Percentiles rank a stretch among this genome's conserved stretches.
phyloP scores from a whole-genome alignment of 53 echinoderm and acorn worm genomes.

The Temnopleurus reevesii region DNA sequence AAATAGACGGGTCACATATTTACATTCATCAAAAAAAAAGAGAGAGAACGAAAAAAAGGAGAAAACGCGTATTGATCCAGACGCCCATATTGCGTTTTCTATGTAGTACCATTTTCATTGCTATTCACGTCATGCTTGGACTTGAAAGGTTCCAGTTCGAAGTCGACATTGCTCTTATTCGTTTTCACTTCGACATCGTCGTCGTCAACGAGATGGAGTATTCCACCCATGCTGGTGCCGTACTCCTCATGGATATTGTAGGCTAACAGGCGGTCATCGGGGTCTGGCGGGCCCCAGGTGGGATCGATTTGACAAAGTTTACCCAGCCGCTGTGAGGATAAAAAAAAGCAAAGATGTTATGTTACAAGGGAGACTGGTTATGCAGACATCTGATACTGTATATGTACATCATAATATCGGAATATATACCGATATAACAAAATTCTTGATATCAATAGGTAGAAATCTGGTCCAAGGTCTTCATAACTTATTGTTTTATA shows the following conservation, averaged over 20 bases:
- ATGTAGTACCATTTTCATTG: neutral
- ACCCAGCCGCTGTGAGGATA: neutral
- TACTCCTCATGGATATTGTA: slow-evolving; percentile 5
- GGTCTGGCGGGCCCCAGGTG: slow-evolving; percentile 4
- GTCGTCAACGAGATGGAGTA: neutral
- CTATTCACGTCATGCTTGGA: neutral
- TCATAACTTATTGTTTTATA: too few species aligned
- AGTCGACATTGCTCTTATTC: neutral
- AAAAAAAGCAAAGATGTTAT: too few species aligned
- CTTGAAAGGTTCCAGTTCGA: neutral
- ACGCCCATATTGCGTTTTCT: neutral
- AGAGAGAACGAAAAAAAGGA: neutral
- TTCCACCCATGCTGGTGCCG: slow-evolving; percentile 25
- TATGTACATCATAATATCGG: neutral
- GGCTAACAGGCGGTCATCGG: slow-evolving; percentile 20
- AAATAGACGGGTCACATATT: too few species aligned
- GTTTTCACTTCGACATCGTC: neutral
- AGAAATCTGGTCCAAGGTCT: too few species aligned
- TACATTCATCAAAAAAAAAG: neutral
- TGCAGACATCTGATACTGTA: too few species aligned
- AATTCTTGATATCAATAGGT: too few species aligned
- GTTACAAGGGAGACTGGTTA: too few species aligned
- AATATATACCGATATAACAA: too few species aligned
- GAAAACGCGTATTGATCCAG: neutral
- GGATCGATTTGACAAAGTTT: neutral